Conservation (phyloP, 2,113 vertebrate genomes). For the Phylloscopus whistleri region DNA sequence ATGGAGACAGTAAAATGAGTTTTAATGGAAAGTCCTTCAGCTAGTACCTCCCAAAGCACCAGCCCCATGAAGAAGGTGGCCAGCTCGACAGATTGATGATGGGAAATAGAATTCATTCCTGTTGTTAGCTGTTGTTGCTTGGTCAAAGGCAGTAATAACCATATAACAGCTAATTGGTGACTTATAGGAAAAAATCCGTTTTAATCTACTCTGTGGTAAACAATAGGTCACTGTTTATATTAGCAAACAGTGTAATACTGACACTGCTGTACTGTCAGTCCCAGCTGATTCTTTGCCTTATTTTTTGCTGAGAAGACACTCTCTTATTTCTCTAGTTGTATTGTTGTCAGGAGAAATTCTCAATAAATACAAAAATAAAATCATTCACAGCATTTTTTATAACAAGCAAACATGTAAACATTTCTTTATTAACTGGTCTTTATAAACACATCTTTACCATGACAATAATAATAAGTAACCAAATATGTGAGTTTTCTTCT, state of each 20-base stretch:
- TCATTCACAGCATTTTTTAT: neutral
- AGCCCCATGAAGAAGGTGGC: neutral
- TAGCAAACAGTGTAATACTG: neutral
- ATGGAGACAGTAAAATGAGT: slow-evolving; percentile 36
- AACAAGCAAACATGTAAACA: neutral
- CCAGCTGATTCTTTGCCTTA: neutral
- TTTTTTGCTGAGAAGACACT: neutral
- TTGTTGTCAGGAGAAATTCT: neutral
- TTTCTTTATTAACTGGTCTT: neutral
- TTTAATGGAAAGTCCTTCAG: slow-evolving; percentile 48
- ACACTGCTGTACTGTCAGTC: neutral
- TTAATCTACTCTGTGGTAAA: neutral
- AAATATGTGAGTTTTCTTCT: neutral
- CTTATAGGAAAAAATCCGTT: neutral
- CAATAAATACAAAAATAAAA: neutral
- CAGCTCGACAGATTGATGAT: neutral
- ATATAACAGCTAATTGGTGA: neutral
- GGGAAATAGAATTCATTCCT: neutral
- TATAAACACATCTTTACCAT: neutral
- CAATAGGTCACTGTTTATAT: neutral
- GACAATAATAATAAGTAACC: neutral
- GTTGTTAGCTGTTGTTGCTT: neutral
- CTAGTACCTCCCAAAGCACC: slow-evolving; percentile 28
- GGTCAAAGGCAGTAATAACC: neutral
- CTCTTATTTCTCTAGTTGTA: neutral